Conservation (phyloP, 2,113 vertebrate species). For the Eublepharis macularius region DNA sequence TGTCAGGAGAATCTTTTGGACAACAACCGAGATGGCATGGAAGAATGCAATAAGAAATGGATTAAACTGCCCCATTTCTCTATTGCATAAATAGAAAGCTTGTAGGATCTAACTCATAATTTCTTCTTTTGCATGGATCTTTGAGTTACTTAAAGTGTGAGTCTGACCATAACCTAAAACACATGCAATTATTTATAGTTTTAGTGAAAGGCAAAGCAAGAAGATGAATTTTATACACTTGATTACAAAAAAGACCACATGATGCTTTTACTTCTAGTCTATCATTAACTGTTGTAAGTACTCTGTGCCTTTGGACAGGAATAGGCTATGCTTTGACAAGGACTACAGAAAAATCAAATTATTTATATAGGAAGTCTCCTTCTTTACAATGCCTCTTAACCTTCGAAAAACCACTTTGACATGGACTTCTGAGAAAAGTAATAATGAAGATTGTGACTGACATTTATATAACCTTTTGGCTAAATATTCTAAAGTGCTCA, state of each 20-base stretch:
- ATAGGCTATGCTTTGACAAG: no score
- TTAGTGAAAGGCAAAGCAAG: no score
- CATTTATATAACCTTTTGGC: background rate
- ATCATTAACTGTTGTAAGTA: background rate
- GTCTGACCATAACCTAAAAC: background rate
- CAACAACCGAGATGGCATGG: no score
- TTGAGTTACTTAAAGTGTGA: background rate
- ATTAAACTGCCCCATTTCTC: no score
- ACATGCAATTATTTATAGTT: background rate
- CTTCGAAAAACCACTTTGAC: background rate
- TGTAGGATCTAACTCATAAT: background rate
- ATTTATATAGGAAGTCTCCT: background rate
- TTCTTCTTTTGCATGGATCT: background rate
- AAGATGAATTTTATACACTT: no score
- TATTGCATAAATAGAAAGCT: no score
- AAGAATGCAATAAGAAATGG: no score
- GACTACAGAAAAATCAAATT: background rate
- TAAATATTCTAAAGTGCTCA: background rate
- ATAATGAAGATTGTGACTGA: background rate
- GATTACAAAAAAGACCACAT: no score
- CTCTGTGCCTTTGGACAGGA: background rate
- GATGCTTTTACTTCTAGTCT: background rate
- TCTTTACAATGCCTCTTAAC: background rate
- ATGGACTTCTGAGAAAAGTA: background rate
- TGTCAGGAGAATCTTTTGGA: no score